Evolutionary conservation across 2,888 invertebrate species (phyloP).

Genomic region (Eurytoma adleriae): DNA sequence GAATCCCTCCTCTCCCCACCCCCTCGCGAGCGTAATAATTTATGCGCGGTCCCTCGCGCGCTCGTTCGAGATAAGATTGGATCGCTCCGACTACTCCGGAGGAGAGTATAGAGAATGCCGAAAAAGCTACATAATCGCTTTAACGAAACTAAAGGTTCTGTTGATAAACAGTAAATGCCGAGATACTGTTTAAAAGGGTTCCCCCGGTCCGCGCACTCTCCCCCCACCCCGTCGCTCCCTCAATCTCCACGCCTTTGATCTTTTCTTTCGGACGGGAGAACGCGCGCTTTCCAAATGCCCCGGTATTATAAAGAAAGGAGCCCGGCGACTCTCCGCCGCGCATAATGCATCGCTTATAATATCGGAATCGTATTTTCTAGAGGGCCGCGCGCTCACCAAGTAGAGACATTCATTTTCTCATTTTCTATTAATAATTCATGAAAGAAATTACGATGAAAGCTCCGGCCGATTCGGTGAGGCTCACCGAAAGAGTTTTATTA

Average conservation of each 20-base stretch:
- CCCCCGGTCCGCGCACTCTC: neutral
- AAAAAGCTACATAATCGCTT: constrained; percentile 70
- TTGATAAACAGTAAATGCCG: constrained; percentile 59
- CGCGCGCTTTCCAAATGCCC: constrained; percentile 40
- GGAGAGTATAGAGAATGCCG: constrained; percentile 64
- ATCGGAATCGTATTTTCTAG: constrained; percentile 28
- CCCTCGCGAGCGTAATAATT: constrained; percentile 65
- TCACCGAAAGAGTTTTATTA: neutral
- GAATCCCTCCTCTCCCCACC: constrained; percentile 34
- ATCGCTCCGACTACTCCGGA: constrained; percentile 69
- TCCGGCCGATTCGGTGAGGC: neutral
- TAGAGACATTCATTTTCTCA: constrained; percentile 38
- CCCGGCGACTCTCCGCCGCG: neutral
- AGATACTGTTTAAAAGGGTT: constrained; percentile 58
- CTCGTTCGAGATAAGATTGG: constrained; percentile 74
- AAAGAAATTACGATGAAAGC: constrained; percentile 41
- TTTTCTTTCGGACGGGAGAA: constrained; percentile 19
- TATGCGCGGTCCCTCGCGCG: constrained; percentile 68
- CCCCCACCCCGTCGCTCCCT: neutral
- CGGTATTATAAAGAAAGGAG: constrained; percentile 36
- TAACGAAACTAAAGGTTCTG: constrained; percentile 57
- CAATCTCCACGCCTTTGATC: constrained; percentile 45
- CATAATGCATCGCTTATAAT: constrained; percentile 43
- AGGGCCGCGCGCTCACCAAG: neutral
- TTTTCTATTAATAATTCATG: constrained; percentile 49